A percentile compares a stretch with the other conserved stretches of the same genome.
Evolutionary conservation across 2,797 vertebrate species (phyloP).

Genomic region (Premnoplex brunnescens): DNA sequence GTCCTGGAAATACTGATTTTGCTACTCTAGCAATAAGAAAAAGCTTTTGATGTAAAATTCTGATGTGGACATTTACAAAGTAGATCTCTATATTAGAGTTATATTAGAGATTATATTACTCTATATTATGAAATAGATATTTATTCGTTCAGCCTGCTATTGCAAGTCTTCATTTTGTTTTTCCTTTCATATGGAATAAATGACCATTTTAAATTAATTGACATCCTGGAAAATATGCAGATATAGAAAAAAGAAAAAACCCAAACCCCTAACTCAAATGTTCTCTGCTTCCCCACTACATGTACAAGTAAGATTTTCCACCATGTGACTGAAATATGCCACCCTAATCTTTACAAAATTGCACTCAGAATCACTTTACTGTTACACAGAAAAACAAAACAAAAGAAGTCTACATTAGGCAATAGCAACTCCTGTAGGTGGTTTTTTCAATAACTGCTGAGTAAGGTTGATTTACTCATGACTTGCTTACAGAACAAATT

Average conservation of each 20-base stretch:
- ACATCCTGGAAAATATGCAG: background rate
- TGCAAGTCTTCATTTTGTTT: background rate
- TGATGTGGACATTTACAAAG: background rate
- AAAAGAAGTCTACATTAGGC: background rate
- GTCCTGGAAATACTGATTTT: background rate
- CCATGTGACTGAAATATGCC: background rate
- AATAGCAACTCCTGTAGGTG: background rate
- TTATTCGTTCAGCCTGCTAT: background rate
- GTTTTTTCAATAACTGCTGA: background rate
- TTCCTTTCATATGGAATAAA: background rate
- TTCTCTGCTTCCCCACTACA: fast-evolving
- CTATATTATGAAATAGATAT: background rate
- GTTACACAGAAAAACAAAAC: background rate
- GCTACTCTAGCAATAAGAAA: background rate
- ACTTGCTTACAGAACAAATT: background rate
- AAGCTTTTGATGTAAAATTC: background rate
- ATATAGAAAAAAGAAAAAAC: background rate
- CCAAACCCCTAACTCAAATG: fast-evolving
- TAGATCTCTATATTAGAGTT: background rate
- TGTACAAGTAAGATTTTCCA: background rate
- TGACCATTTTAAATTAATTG: background rate
- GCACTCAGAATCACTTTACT: background rate
- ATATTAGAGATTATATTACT: background rate
- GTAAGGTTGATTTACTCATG: background rate
- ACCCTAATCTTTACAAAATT: background rate